Conservation (phyloP, 2,113 vertebrate genomes). For the Lipophrys pholis region DNA sequence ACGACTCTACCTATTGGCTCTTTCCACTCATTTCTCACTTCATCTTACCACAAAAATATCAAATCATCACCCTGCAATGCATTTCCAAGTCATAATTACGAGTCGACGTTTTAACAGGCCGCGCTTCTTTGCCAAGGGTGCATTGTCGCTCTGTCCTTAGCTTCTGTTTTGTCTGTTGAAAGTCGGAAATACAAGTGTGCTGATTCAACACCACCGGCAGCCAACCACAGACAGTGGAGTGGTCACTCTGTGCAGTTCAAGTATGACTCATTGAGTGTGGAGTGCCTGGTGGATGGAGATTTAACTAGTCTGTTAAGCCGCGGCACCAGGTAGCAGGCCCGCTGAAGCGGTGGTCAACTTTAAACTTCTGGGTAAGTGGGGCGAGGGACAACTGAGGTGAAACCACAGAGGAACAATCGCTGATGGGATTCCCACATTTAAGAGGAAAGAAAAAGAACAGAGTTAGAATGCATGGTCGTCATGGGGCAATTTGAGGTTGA, state of each 20-base stretch:
- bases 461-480: background rate
- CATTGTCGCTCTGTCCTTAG: background rate
- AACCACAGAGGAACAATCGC: background rate
- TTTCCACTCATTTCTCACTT: background rate
- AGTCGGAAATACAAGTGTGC: slow-evolving; percentile 21
- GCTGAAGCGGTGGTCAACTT: background rate
- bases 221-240: slow-evolving; percentile 56
- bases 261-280: slow-evolving; percentile 50
- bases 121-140: background rate
- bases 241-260: slow-evolving; percentile 66
- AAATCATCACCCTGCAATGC: background rate
- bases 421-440: background rate
- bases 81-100: slow-evolving; percentile 18
- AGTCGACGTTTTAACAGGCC: slow-evolving; percentile 3
- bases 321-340: slow-evolving; percentile 5
- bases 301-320: slow-evolving; percentile 46
- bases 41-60: background rate
- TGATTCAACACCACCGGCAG: slow-evolving; percentile 55
- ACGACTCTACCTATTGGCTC: background rate
- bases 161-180: slow-evolving; percentile 31
- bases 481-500: too few relatives aligned
- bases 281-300: slow-evolving; percentile 59
- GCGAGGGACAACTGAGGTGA: background rate
- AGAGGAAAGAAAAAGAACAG: background rate
- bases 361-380: slow-evolving; percentile 22